Evolutionary conservation across 2,888 invertebrate species (phyloP), one percentile per base, ranked within the genome.

Genomic region (Parelbella ahira): DNA sequence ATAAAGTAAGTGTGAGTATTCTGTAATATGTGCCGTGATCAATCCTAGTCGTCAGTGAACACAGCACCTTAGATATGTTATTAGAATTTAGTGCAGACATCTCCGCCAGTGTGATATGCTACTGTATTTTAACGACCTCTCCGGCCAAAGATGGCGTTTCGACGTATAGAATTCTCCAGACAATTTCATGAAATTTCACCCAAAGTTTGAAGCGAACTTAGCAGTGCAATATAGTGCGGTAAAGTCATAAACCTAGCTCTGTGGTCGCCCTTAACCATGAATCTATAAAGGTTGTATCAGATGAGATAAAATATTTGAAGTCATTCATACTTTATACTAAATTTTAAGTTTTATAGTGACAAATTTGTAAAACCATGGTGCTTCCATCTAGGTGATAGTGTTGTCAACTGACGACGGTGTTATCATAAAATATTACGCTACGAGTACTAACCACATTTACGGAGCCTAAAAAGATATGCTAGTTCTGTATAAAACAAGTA

Each of bases 41-140:
- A 20, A 18, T 30, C 5, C 15, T 6, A 7, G 11, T 12, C 0
- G 1, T 2, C 10, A 30, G n/a, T 23, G 12, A 10, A 5, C 6
- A 11, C 8, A 8, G 8, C 1, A 1, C 24, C 38, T 39, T 32
- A 39, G 38, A 39, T 39, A 39, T 30, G 23, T 39, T 39, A 39
- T 39, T 39, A 39, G 18, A 39, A 39, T 39, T 39, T 39, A 39
- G 39, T 32, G 25, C 25, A 39, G 39, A 32, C 39, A 32, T 32
- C 39, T 32, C 9, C 25, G n/a, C 19, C 25, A 13, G 39, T 32
- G 32, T 32, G 39, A 39, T 39, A 39, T 12, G 39, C 39, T 39
- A 39, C 39, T 39, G 39, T 32, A 39, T 32, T 39, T 39, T 39
- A 39, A 30, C 32, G 39, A 32, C 13, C 32, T 33, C 19, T 1